A percentile compares a stretch with the other conserved stretches of the same genome.
phyloP scores from a whole-genome alignment of 2,113 vertebrate species.

The Serinus canaria region DNA sequence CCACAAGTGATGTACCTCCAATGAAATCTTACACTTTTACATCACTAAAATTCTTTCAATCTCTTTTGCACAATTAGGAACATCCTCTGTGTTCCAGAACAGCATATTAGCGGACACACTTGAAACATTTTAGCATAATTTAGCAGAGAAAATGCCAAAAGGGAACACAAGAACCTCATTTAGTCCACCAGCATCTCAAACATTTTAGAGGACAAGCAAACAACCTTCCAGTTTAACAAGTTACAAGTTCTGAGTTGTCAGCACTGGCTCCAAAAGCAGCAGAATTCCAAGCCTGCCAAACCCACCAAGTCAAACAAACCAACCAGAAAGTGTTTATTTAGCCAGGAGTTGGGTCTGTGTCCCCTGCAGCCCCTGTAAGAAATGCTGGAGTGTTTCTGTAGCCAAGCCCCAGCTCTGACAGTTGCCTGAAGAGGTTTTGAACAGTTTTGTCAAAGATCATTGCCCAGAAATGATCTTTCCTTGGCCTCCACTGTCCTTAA shows the following conservation, averaged over 20 bases:
- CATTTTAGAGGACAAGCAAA: neutral
- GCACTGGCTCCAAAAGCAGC: neutral
- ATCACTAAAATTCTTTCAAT: neutral
- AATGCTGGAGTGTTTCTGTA: neutral
- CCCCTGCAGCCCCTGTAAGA: neutral
- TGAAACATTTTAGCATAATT: neutral
- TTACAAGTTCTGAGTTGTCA: neutral
- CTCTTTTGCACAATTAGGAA: neutral
- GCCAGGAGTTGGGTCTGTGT: neutral
- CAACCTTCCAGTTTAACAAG: neutral
- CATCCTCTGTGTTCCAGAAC: neutral
- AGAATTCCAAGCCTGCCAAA: neutral
- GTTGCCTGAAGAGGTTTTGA: neutral
- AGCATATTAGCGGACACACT: fast-evolving
- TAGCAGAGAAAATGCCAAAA: neutral
- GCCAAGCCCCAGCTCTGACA: neutral
- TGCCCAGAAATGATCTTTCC: neutral
- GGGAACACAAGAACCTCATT: neutral
- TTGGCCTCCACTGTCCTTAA: neutral
- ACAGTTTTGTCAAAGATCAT: neutral
- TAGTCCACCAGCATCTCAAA: neutral
- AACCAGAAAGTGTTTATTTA: neutral
- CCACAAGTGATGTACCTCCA: neutral
- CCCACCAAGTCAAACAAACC: neutral
- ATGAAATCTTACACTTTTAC: neutral